Conservation (phyloP, 1,140 invertebrate species). For the Rhyacophila brunnea region DNA sequence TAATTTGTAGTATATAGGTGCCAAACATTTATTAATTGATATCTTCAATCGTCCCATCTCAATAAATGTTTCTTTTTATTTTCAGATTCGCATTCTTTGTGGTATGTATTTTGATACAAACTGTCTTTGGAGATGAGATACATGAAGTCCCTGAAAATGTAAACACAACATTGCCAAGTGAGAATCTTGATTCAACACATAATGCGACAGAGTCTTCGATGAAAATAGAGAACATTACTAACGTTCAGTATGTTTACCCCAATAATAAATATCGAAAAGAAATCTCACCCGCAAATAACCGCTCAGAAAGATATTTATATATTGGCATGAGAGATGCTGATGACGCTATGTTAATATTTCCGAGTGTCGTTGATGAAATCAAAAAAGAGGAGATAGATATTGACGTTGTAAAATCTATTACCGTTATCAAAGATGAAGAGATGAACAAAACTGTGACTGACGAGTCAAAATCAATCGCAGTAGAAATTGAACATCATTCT, state of each 20-base stretch:
- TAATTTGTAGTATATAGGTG: too few species aligned
- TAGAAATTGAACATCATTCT: not conserved
- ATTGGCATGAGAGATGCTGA: slow-evolving; percentile 1
- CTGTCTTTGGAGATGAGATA: too few species aligned
- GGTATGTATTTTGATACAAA: too few species aligned
- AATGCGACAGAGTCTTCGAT: too few species aligned
- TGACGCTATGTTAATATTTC: not conserved
- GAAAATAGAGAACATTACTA: not conserved
- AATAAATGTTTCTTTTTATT: too few species aligned
- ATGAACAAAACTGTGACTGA: not conserved
- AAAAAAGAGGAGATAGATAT: not conserved
- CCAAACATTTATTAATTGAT: too few species aligned
- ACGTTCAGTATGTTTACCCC: not conserved
- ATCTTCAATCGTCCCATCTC: too few species aligned
- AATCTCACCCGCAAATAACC: not conserved
- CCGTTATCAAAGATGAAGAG: not conserved
- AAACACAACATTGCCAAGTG: too few species aligned
- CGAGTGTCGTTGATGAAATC: not conserved
- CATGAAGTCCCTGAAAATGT: too few species aligned
- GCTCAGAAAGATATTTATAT: slow-evolving; percentile 1
- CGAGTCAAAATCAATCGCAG: not conserved
- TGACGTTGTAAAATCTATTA: not conserved
- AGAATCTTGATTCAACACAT: too few species aligned
- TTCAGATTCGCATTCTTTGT: too few species aligned
- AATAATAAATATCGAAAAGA: not conserved